These are phyloP conservation scores for Scelioninae gen. 1 DNA, from an alignment of 2,888 invertebrate genomes.

Conservation along the genomic window DNA sequence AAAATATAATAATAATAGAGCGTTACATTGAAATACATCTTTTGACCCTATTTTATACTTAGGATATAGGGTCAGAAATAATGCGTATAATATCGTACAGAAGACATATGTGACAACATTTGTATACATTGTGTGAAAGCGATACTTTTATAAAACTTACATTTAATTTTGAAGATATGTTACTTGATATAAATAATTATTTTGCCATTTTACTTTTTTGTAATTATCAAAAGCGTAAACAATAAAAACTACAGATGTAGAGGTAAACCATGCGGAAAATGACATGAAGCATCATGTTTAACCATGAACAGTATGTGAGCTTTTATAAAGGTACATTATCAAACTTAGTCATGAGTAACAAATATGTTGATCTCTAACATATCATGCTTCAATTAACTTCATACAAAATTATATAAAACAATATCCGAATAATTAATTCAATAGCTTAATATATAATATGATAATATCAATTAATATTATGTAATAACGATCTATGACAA, in stretches of 20 bases:
- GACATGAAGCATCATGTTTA: conserved; percentile 17
- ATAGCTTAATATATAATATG: not conserved
- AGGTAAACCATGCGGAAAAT: conserved; percentile 3
- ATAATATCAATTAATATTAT: too few species aligned
- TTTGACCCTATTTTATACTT: conserved; percentile 1
- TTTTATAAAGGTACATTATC: conserved; percentile 15
- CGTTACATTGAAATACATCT: not conserved
- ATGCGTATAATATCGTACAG: conserved; percentile 1
- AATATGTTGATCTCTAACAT: conserved; percentile 18
- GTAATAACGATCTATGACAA: too few species aligned
- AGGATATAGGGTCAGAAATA: not conserved
- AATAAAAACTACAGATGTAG: not conserved
- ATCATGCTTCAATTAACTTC: conserved; percentile 19
- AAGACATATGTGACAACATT: not conserved
- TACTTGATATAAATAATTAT: too few species aligned
- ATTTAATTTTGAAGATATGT: too few species aligned
- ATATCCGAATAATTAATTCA: conserved; percentile 1
- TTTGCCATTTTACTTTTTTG: too few species aligned
- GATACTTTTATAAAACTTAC: not conserved
- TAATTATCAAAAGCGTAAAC: too few species aligned
- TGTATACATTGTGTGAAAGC: not conserved
- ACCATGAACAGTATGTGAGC: not conserved
- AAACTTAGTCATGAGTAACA: conserved; percentile 11
- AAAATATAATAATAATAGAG: not conserved
- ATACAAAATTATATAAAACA: conserved; percentile 5